A percentile compares a stretch with the other conserved stretches of the same genome.
phyloP scores from a whole-genome alignment of 2,113 vertebrate genomes.

The Cromileptes altivelis region DNA sequence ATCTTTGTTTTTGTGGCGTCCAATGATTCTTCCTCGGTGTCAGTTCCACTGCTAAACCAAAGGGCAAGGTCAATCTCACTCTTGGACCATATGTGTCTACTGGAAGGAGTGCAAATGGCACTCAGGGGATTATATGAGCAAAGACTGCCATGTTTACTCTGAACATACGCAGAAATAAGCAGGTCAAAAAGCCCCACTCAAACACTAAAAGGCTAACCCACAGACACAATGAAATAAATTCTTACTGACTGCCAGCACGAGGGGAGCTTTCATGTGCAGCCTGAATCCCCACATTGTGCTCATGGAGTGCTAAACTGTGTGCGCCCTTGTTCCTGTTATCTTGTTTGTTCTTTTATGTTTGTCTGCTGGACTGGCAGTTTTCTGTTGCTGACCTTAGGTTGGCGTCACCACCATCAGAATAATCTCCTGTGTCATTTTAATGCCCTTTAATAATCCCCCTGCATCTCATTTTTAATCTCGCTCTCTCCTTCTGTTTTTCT shows the following conservation, averaged over 20 bases:
- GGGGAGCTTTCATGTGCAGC: constrained; percentile 24
- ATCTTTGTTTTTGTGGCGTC: constrained; percentile 39
- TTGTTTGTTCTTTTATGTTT: constrained; percentile 66
- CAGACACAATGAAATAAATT: constrained; percentile 29
- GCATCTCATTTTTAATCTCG: constrained; percentile 79
- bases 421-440: constrained; percentile 86
- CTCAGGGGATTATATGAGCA: constrained; percentile 28
- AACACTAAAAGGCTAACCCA: constrained; percentile 22
- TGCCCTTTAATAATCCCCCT: constrained; percentile 80
- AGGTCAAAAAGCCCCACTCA: constrained; percentile 46
- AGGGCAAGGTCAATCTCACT: constrained; percentile 40
- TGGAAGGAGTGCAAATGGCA: constrained; percentile 43
- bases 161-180: constrained; percentile 33
- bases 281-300: constrained; percentile 29
- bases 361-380: constrained; percentile 44
- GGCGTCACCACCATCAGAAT: constrained; percentile 65
- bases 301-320: constrained; percentile 1
- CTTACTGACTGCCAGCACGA: constrained; percentile 1
- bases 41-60: constrained; percentile 34
- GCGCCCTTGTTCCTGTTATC: constrained; percentile 20
- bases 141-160: constrained; percentile 46
- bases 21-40: constrained; percentile 22
- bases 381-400: constrained; percentile 64
- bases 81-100: constrained; percentile 42
- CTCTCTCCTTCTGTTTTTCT: constrained; percentile 80